Conservation (phyloP, 30 jellyfish, hydroid and myxozoan species). For the Calvadosia cruxmelitensis region DNA sequence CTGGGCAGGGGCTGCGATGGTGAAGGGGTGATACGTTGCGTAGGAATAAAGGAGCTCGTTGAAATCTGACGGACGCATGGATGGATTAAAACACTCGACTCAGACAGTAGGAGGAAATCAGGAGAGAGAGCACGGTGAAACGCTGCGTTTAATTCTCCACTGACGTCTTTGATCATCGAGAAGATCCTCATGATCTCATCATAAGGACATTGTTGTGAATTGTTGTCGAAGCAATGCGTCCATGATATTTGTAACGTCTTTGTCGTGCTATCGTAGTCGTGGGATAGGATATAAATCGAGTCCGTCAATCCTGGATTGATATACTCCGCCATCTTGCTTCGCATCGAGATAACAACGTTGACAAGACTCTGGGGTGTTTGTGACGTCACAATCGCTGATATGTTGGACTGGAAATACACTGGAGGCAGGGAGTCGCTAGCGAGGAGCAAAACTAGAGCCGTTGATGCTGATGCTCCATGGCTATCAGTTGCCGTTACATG, state of each 20-base stretch:
- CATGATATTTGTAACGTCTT: background rate
- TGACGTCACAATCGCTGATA: background rate
- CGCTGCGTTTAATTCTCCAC: background rate
- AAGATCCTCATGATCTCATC: background rate
- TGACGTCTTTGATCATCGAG: background rate
- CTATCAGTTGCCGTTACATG: background rate
- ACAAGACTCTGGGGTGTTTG: background rate
- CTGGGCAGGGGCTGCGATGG: background rate
- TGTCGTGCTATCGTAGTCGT: background rate
- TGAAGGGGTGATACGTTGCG: background rate
- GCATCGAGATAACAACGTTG: background rate
- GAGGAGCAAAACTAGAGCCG: background rate
- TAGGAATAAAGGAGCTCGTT: background rate
- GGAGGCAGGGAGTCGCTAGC: background rate
- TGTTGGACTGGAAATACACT: background rate
- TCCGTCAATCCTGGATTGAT: background rate
- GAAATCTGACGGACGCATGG: background rate
- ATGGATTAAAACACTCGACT: too few species aligned
- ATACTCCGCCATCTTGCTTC: background rate
- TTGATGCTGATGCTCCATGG: background rate
- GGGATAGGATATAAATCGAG: background rate
- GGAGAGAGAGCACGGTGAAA: background rate
- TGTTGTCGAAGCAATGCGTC: background rate
- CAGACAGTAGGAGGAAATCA: background rate
- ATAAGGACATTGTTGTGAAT: slow-evolving; percentile 1